Evolutionary conservation across 2,797 vertebrate genomes (phyloP).

Genomic region (Euthynnus affinis): DNA sequence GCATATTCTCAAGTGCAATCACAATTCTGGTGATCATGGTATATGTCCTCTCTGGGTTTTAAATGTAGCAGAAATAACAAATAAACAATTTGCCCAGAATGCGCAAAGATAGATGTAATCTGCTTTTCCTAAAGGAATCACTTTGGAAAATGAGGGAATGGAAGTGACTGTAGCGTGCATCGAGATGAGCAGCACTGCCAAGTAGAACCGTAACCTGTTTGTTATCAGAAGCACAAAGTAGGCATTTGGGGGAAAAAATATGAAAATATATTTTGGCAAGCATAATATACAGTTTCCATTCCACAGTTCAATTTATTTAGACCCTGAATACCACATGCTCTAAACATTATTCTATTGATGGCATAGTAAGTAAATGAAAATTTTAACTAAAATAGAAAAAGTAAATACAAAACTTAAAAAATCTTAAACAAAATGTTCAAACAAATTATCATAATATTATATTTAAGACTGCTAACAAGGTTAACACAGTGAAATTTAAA

Average conservation of each 20-base stretch:
- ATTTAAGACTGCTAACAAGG: neutral
- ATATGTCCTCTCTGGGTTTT: constrained; percentile 40
- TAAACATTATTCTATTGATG: neutral
- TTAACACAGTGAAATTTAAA: neutral
- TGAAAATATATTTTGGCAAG: neutral
- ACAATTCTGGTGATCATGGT: constrained; percentile 22
- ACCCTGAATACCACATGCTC: neutral
- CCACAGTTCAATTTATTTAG: neutral
- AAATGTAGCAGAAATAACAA: constrained; percentile 76
- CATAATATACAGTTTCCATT: neutral
- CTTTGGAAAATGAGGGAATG: constrained; percentile 70
- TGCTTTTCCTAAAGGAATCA: constrained; percentile 67
- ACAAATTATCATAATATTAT: neutral
- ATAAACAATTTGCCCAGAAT: constrained; percentile 72
- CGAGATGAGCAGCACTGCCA: constrained; percentile 45
- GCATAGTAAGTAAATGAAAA: neutral
- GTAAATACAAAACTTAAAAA: neutral
- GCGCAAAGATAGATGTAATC: constrained; percentile 67
- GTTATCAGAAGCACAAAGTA: constrained; percentile 7
- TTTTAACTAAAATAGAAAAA: neutral
- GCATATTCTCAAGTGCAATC: neutral
- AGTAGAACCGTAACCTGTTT: constrained; percentile 6
- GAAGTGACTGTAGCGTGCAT: constrained; percentile 61
- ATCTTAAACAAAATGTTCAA: neutral
- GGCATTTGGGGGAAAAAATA: neutral